Conservation (phyloP, 2,113 vertebrate genomes). For the Corydoras maculifer region DNA sequence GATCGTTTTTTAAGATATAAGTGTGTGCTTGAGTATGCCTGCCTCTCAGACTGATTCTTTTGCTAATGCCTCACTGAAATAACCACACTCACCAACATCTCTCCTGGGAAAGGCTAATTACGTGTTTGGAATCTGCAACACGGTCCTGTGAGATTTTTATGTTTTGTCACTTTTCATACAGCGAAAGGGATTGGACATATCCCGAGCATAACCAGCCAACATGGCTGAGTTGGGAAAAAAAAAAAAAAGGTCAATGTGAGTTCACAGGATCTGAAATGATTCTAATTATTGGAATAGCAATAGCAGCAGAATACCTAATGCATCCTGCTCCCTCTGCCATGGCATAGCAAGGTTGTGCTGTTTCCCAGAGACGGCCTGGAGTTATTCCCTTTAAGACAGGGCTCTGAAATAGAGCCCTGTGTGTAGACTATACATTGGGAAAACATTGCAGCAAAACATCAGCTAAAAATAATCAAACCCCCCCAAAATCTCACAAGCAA, state of each 20-base stretch:
- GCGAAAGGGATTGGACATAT: constrained; percentile 61
- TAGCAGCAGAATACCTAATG: constrained; percentile 48
- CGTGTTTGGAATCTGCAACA: constrained; percentile 62
- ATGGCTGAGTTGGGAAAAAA: constrained; percentile 49
- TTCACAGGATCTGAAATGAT: constrained; percentile 59
- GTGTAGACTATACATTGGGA: constrained; percentile 3
- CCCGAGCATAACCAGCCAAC: constrained; percentile 64
- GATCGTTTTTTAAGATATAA: constrained; percentile 27
- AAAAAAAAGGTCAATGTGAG: constrained; percentile 59
- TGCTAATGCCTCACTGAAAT: constrained; percentile 58
- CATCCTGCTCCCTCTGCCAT: constrained; percentile 22
- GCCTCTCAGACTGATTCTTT: constrained; percentile 51
- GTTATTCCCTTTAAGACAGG: constrained; percentile 11
- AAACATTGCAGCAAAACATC: constrained; percentile 13
- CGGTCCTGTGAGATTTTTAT: constrained; percentile 59
- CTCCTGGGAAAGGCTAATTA: constrained; percentile 67
- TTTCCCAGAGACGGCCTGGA: constrained; percentile 26
- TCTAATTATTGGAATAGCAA: constrained; percentile 62
- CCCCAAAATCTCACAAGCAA: constrained; percentile 21
- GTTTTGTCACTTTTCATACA: constrained; percentile 66
- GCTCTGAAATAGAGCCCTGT: constrained; percentile 17
- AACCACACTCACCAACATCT: constrained; percentile 54
- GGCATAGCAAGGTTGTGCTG: constrained; percentile 11
- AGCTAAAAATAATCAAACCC: constrained; percentile 5
- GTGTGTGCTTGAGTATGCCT: constrained; percentile 43